Conservation (phyloP, 2,113 vertebrate species). For the Coryphaenoides rupestris region DNA sequence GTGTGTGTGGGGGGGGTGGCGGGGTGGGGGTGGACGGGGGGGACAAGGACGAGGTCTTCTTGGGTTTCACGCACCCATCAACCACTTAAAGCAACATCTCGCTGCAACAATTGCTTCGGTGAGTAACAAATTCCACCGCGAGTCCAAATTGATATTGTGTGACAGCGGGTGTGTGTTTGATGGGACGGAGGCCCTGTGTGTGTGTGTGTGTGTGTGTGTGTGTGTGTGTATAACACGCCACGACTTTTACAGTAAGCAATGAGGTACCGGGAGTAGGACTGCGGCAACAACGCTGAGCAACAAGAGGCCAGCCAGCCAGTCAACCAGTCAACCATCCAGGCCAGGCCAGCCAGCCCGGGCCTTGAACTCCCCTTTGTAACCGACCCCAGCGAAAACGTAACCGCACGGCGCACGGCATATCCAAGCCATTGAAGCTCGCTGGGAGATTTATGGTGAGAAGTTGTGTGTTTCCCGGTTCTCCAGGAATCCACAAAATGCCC, state of each 20-base stretch:
- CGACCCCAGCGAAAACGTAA: conserved; percentile 55
- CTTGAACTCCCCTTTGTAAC: conserved; percentile 62
- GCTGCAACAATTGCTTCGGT: conserved; percentile 29
- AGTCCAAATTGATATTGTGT: conserved; percentile 56
- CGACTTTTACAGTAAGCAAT: conserved; percentile 47
- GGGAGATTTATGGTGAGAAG: conserved; percentile 68
- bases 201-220: too few relatives aligned
- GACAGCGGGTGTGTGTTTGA: conserved; percentile 45
- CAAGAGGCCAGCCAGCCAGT: conserved; percentile 60
- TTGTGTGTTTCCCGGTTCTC: conserved; percentile 54
- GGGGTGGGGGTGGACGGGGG: too few relatives aligned
- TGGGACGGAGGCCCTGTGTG: conserved; percentile 52
- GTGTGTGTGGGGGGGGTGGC: too few relatives aligned
- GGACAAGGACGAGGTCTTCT: conserved; percentile 17
- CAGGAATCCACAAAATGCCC: conserved; percentile 54
- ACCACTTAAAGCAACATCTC: conserved; percentile 43
- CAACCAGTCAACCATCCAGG: too few relatives aligned
- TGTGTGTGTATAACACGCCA: conserved; percentile 37
- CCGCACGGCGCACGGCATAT: conserved; percentile 47
- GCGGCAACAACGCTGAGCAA: conserved; percentile 59
- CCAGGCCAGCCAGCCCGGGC: too few relatives aligned
- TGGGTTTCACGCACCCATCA: conserved; percentile 37
- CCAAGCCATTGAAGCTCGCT: conserved; percentile 55
- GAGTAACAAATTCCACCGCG: conserved; percentile 47
- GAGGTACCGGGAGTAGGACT: conserved; percentile 17